Percentiles rank a stretch among this genome's conserved stretches.
Evolutionary conservation across 1,140 invertebrate species (phyloP).

Genomic region (Cardiocondyla obscurior): DNA sequence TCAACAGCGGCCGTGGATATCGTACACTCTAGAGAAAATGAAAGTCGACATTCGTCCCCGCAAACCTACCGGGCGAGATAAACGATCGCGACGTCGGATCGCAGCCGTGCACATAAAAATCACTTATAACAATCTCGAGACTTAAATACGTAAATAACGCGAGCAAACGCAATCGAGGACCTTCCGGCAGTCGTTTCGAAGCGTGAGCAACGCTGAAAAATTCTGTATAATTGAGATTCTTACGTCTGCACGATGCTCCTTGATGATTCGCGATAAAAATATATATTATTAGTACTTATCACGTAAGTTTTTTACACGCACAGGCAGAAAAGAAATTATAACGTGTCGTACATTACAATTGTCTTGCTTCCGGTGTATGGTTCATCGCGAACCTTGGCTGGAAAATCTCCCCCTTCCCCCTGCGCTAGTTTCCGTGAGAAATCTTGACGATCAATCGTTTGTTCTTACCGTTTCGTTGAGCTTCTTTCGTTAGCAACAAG

Average conservation of each 20-base stretch:
- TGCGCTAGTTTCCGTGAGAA: conserved; percentile 51
- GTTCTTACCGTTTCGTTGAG: conserved; percentile 49
- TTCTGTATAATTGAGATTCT: too few species aligned
- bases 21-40: background rate
- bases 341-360: background rate
- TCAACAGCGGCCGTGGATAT: background rate
- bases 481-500: conserved; percentile 68
- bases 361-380: background rate
- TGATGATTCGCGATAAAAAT: too few species aligned
- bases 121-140: background rate
- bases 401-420: conserved; percentile 54
- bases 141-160: too few species aligned
- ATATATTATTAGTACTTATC: too few species aligned
- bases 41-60: background rate
- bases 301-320: background rate
- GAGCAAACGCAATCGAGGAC: too few species aligned
- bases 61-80: background rate
- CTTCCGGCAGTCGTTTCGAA: too few species aligned
- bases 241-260: too few species aligned
- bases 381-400: conserved; percentile 6
- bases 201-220: too few species aligned
- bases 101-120: background rate
- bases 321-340: background rate
- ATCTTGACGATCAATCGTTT: conserved; percentile 63
- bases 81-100: too few species aligned